Evolutionary conservation across 2,113 vertebrate species (phyloP).

Genomic region (Microtus richardsoni): DNA sequence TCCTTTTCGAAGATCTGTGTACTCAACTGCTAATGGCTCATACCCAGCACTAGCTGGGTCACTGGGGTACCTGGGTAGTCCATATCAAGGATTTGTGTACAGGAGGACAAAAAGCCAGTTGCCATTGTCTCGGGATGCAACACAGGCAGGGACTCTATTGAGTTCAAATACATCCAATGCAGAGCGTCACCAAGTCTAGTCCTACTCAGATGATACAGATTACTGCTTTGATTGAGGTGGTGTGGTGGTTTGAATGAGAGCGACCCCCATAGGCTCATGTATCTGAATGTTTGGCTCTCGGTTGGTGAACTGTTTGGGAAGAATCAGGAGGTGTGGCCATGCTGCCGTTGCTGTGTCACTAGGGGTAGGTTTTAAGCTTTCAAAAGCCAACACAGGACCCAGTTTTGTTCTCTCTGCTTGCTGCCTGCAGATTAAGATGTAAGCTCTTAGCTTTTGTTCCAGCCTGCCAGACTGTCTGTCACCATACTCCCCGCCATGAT

Average conservation of each 20-base stretch:
- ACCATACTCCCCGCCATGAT: neutral
- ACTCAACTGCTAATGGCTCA: neutral
- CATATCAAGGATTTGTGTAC: neutral
- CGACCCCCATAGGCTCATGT: neutral
- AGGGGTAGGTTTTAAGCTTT: neutral
- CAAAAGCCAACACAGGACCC: neutral
- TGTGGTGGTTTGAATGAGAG: neutral
- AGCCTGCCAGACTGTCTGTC: neutral
- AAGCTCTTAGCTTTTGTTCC: too few relatives aligned
- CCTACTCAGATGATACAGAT: neutral
- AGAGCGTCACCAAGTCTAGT: neutral
- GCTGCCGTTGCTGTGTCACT: neutral
- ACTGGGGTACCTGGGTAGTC: neutral
- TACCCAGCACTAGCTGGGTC: neutral
- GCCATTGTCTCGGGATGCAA: neutral
- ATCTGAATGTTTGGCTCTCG: neutral
- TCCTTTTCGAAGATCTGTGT: neutral
- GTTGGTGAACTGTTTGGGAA: neutral
- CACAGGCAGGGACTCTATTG: neutral
- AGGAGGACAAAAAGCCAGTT: neutral
- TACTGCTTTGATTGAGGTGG: neutral
- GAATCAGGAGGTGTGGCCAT: neutral
- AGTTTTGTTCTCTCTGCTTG: neutral
- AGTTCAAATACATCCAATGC: neutral
- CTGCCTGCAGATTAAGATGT: neutral